Percentiles rank a stretch among this genome's conserved stretches.
Evolutionary conservation across 2,797 vertebrate genomes (phyloP).

Genomic region (Tadarida brasiliensis): DNA sequence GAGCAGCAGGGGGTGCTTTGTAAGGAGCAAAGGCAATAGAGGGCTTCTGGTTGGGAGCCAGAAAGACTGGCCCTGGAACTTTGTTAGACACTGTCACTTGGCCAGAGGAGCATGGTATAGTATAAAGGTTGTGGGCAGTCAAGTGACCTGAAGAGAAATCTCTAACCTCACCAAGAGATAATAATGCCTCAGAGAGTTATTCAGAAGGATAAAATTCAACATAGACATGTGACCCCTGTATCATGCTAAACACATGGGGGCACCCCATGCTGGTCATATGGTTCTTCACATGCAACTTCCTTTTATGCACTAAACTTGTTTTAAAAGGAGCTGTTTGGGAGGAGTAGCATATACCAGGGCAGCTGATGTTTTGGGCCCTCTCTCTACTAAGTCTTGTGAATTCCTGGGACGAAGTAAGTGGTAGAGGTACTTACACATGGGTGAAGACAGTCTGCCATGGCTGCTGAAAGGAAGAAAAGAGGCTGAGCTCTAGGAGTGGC

Average conservation of each 20-base stretch:
- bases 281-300: neutral
- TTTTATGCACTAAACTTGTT: neutral
- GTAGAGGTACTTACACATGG: neutral
- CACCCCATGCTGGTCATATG: neutral
- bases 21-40: neutral
- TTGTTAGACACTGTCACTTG: neutral
- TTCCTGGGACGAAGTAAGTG: neutral
- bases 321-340: neutral
- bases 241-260: neutral
- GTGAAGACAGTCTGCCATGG: neutral
- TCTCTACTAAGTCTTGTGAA: neutral
- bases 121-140: neutral
- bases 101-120: no score
- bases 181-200: neutral
- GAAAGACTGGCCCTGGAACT: neutral
- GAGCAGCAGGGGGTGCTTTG: neutral
- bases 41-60: neutral
- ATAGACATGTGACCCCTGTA: neutral
- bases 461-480: neutral
- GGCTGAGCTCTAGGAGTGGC: neutral
- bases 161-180: neutral
- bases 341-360: neutral
- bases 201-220: neutral
- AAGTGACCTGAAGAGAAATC: neutral
- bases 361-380: no score